These are phyloP conservation scores for Epizoanthus rinbou DNA, from an alignment of 92 coral and sea anemone species.

Conservation along the genomic window DNA sequence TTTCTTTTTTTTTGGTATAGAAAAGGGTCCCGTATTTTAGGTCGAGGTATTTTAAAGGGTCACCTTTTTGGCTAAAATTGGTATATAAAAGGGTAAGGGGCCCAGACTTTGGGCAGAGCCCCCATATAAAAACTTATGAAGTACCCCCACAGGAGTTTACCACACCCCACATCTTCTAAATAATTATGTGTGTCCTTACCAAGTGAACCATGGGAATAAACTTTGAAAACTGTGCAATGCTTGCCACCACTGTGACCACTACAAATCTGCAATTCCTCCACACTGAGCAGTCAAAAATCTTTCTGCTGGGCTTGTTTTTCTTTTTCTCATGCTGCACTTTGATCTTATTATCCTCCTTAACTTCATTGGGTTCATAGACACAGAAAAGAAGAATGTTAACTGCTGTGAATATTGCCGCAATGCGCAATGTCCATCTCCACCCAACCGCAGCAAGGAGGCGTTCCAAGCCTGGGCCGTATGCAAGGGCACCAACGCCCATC, in stretches of 20 bases:
- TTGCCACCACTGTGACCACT: conserved; percentile 24
- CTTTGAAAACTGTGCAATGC: conserved; percentile 48
- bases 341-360: conserved; percentile 9
- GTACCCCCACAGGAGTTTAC: no score
- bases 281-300: conserved; percentile 40
- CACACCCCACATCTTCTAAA: no score
- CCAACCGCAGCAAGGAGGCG: conserved; percentile 50
- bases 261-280: conserved; percentile 36
- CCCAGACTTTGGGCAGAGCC: no score
- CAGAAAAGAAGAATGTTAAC: conserved; percentile 35
- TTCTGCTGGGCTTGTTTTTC: neutral
- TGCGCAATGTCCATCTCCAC: conserved; percentile 69
- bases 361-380: conserved; percentile 49
- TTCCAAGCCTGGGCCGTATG: conserved; percentile 59
- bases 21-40: no score
- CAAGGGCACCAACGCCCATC: conserved; percentile 61
- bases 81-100: no score
- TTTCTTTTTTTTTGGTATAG: no score
- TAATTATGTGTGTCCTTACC: conserved; percentile 54
- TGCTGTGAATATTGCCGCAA: conserved; percentile 48
- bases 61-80: no score
- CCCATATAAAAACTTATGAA: no score
- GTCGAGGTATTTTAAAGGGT: no score
- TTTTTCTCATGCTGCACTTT: neutral
- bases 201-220: conserved; percentile 60